These are phyloP conservation scores for Nebria brevicollis DNA, from an alignment of 2,888 invertebrate species.

Conservation along the genomic window DNA sequence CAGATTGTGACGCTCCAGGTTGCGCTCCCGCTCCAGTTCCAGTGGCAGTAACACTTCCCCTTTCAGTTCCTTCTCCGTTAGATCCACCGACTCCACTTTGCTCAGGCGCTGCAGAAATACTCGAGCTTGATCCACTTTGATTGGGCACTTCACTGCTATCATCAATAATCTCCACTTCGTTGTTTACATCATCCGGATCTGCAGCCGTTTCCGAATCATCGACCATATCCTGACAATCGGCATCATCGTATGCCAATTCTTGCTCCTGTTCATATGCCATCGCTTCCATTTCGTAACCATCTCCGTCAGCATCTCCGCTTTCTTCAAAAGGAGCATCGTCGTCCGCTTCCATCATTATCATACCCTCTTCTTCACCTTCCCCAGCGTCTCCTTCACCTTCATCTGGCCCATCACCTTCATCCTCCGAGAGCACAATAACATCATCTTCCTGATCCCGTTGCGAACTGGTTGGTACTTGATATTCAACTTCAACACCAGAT, in stretches of 20 bases:
- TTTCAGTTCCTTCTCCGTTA: slow-evolving; percentile 63
- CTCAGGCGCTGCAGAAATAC: slow-evolving; percentile 44
- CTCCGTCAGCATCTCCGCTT: slow-evolving; percentile 66
- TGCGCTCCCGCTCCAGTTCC: slow-evolving; percentile 42
- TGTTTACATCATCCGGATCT: slow-evolving; percentile 69
- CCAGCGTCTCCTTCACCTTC: slow-evolving; percentile 65
- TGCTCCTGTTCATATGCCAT: slow-evolving; percentile 59
- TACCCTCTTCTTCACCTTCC: slow-evolving; percentile 67
- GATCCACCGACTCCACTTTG: slow-evolving; percentile 60
- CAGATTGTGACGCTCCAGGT: slow-evolving; percentile 63
- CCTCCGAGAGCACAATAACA: slow-evolving; percentile 82
- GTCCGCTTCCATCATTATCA: slow-evolving; percentile 68
- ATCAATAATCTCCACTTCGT: slow-evolving; percentile 72
- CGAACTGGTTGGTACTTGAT: slow-evolving; percentile 87
- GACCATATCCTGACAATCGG: slow-evolving; percentile 66
- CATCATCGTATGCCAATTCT: slow-evolving; percentile 66
- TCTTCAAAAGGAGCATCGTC: slow-evolving; percentile 64
- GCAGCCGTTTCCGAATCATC: slow-evolving; percentile 59
- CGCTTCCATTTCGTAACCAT: slow-evolving; percentile 68
- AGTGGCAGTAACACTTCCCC: slow-evolving; percentile 17
- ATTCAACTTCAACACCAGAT: slow-evolving; percentile 76
- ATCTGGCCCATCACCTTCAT: slow-evolving; percentile 70
- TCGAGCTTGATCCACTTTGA: slow-evolving; percentile 62
- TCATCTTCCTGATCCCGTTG: slow-evolving; percentile 89
- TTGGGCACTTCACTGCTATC: slow-evolving; percentile 73